Percentiles rank a stretch among this genome's conserved stretches.
These are phyloP conservation scores for Hypomecis punctinalis DNA, from an alignment of 2,888 invertebrate genomes.

Conservation along the genomic window DNA sequence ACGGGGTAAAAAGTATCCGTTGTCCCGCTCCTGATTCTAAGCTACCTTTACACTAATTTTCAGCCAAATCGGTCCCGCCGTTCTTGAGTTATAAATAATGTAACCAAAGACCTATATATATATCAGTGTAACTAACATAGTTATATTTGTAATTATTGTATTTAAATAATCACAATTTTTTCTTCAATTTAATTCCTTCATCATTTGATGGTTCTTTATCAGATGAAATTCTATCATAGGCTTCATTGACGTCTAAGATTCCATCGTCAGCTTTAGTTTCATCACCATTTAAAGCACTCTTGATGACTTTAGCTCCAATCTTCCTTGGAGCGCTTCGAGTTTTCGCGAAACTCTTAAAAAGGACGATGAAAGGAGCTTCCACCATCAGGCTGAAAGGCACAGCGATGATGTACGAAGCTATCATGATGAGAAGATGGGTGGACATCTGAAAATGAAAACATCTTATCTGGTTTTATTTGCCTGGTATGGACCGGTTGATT, in stretches of 20 bases:
- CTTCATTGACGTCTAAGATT: too few species aligned
- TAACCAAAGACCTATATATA: too few species aligned
- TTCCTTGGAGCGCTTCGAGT: neutral
- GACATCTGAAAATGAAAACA: neutral
- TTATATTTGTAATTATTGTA: too few species aligned
- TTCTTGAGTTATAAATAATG: too few species aligned
- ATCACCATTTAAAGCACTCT: neutral
- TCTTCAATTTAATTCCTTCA: neutral
- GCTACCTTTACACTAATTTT: too few species aligned
- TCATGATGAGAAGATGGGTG: neutral
- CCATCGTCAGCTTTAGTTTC: neutral
- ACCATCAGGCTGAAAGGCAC: constrained; percentile 9
- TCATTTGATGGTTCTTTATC: neutral
- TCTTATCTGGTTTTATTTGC: too few species aligned
- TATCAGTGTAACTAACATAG: too few species aligned
- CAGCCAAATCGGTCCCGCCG: too few species aligned
- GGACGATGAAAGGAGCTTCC: constrained; percentile 1
- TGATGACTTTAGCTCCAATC: neutral
- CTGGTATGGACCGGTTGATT: too few species aligned
- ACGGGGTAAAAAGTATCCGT: too few species aligned
- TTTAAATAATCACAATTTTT: too few species aligned
- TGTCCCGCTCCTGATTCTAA: too few species aligned
- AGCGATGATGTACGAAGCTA: neutral
- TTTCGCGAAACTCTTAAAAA: neutral
- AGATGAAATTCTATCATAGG: neutral